phyloP scores from a whole-genome alignment of 1,140 invertebrate genomes.

The Pseudobourletiella spinata region DNA sequence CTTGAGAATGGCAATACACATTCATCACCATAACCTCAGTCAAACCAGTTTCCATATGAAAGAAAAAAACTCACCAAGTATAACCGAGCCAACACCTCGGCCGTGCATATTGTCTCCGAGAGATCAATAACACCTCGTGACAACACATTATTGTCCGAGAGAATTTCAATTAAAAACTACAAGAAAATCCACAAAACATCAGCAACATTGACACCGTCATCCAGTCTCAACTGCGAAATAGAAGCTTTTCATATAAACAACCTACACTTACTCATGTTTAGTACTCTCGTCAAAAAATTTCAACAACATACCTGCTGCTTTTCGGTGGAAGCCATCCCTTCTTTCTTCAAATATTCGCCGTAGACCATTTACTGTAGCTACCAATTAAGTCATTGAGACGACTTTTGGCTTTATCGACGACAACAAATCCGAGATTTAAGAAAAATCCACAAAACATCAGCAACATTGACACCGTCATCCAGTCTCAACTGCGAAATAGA shows the following conservation, averaged over 20 bases:
- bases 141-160: neutral
- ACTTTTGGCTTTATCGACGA: too few relatives aligned
- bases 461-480: neutral
- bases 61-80: neutral
- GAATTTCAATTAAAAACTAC: neutral
- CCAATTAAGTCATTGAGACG: too few relatives aligned
- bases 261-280: too few relatives aligned
- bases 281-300: too few relatives aligned
- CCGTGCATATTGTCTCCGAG: neutral
- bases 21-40: neutral
- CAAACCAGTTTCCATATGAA: neutral
- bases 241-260: too few relatives aligned
- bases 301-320: too few relatives aligned
- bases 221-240: too few relatives aligned
- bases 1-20: neutral
- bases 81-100: neutral
- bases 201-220: neutral
- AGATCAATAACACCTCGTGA: neutral
- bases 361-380: too few relatives aligned
- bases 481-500: too few relatives aligned
- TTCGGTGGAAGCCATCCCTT: too few relatives aligned
- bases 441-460: neutral
- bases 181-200: neutral
- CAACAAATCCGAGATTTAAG: neutral
- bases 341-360: too few relatives aligned